Conservation (phyloP, 64 coral and sea anemone species). For the Pocillopora verrucosa region DNA sequence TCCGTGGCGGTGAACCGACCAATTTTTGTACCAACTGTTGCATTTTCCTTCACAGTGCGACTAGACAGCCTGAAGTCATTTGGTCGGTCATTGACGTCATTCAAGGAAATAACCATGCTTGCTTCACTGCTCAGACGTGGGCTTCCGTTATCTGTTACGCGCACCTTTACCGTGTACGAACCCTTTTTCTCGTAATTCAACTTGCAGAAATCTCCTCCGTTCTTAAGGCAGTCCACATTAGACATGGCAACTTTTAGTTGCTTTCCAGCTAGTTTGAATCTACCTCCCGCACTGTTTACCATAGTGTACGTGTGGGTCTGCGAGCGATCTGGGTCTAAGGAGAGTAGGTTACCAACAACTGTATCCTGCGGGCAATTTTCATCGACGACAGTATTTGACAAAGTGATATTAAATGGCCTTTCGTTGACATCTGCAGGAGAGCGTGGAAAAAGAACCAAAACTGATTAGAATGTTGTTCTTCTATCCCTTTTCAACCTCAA, state of each 20-base stretch:
- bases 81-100: slow-evolving; percentile 89
- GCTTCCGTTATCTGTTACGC: slow-evolving; percentile 77
- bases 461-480: too few relatives aligned
- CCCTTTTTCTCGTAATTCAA: slow-evolving; percentile 77
- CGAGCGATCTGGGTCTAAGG: slow-evolving; percentile 37
- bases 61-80: slow-evolving; percentile 70
- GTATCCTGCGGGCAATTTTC: slow-evolving; percentile 65
- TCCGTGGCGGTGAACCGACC: slow-evolving; percentile 72
- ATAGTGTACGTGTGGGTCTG: slow-evolving; percentile 49
- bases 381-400: slow-evolving; percentile 53
- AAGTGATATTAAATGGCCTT: slow-evolving; percentile 62
- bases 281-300: slow-evolving; percentile 45
- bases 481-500: too few relatives aligned
- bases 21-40: slow-evolving; percentile 49
- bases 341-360: slow-evolving; percentile 49
- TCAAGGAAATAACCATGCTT: slow-evolving; percentile 59
- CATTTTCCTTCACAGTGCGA: slow-evolving; percentile 81
- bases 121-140: slow-evolving; percentile 64
- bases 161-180: slow-evolving; percentile 65
- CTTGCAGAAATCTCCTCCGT: slow-evolving; percentile 63
- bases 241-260: slow-evolving; percentile 48
- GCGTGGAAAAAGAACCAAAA: neutral
- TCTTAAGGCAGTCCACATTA: slow-evolving; percentile 40
- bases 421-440: slow-evolving; percentile 77
- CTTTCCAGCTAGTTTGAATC: slow-evolving; percentile 56